Evolutionary conservation across 1,140 invertebrate species (phyloP).

Genomic region (Drosophila varians): DNA sequence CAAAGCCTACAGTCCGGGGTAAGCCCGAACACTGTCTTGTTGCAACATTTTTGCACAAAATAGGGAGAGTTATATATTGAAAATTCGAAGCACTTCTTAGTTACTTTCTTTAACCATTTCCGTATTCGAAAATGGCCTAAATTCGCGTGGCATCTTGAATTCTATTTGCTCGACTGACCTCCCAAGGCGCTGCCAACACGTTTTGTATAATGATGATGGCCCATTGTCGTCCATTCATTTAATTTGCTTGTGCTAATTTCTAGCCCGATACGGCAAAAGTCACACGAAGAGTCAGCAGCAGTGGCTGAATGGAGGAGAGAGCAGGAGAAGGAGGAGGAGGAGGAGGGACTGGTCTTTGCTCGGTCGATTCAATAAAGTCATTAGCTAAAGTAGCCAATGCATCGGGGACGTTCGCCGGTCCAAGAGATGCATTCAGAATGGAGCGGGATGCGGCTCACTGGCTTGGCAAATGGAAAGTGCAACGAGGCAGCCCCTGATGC

Average conservation of each 20-base stretch:
- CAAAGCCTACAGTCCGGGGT: neutral
- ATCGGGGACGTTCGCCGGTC: conserved; percentile 39
- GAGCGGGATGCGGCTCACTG: conserved; percentile 56
- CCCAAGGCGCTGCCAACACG: conserved; percentile 22
- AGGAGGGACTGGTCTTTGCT: neutral
- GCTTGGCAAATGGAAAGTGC: conserved; percentile 76
- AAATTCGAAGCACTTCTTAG: neutral
- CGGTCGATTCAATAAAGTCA: conserved; percentile 77
- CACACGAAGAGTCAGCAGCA: conserved; percentile 65
- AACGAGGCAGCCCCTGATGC: conserved; percentile 39
- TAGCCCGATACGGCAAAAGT: conserved; percentile 69
- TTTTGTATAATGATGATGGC: conserved; percentile 32
- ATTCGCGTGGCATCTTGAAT: neutral
- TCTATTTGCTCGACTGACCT: conserved; percentile 10
- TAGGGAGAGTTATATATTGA: neutral
- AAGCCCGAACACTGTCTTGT: neutral
- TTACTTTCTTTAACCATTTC: neutral
- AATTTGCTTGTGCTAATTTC: conserved; percentile 73
- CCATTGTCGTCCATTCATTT: conserved; percentile 70
- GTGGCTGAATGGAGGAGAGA: too few relatives aligned
- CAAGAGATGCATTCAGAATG: conserved; percentile 21
- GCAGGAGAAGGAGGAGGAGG: too few relatives aligned
- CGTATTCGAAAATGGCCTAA: neutral
- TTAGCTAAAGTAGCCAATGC: conserved; percentile 77
- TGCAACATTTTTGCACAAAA: neutral